Conservation (phyloP, 1,140 invertebrate species). For the Magallana gigas region DNA sequence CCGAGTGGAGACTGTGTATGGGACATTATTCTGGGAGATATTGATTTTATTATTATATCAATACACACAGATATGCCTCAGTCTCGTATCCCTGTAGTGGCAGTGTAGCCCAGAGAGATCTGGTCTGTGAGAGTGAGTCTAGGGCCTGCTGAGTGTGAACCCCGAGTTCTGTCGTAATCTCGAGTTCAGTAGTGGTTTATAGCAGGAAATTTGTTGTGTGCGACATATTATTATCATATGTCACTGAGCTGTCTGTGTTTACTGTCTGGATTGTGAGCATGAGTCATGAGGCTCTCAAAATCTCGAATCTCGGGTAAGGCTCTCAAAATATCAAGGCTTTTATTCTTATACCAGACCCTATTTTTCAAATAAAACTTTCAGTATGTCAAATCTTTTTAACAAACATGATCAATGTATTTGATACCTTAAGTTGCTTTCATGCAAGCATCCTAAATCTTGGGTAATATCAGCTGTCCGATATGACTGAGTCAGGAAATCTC, state of each 20-base stretch:
- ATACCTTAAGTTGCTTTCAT: too few relatives aligned
- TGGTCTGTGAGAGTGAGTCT: neutral
- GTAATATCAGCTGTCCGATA: too few relatives aligned
- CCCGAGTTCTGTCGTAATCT: too few relatives aligned
- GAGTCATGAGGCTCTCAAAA: constrained; percentile 24
- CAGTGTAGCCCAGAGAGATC: neutral
- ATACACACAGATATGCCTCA: constrained; percentile 19
- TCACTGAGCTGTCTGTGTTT: neutral
- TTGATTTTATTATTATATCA: constrained; percentile 30
- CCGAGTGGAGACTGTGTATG: neutral
- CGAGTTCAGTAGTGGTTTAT: too few relatives aligned
- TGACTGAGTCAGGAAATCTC: neutral
- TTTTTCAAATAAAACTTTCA: too few relatives aligned
- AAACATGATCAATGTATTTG: too few relatives aligned
- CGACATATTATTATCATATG: too few relatives aligned
- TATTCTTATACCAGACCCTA: too few relatives aligned
- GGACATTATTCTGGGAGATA: constrained; percentile 13
- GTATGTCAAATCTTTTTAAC: too few relatives aligned
- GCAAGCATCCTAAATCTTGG: too few relatives aligned
- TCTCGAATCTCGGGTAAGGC: neutral
- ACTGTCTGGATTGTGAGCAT: neutral
- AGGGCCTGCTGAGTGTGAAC: too few relatives aligned
- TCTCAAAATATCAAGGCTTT: neutral
- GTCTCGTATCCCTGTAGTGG: neutral
- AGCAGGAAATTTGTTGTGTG: too few relatives aligned